Conservation (phyloP, 2,113 vertebrate genomes). For the Aptenodytes patagonicus region DNA sequence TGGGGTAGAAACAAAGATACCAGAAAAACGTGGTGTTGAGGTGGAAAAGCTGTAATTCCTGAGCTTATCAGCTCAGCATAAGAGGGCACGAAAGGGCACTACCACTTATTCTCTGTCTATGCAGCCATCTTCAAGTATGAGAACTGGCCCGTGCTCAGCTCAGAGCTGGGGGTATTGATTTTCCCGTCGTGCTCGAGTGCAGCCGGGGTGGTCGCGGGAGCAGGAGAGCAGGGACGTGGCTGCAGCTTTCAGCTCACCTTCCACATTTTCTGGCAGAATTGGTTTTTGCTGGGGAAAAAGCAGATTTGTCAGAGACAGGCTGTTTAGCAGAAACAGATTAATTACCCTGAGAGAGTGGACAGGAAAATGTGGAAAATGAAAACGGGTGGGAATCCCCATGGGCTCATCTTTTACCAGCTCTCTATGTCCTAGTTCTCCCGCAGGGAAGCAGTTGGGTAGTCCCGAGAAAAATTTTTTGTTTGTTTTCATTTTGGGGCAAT, state of each 20-base stretch:
- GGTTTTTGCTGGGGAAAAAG: background rate
- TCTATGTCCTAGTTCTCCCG: background rate
- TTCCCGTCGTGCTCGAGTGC: fast-evolving
- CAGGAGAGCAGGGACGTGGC: fast-evolving
- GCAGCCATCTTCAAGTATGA: background rate
- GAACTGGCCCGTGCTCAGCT: background rate
- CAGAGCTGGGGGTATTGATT: fast-evolving
- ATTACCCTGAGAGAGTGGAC: background rate
- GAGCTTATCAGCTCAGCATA: background rate
- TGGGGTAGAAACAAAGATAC: background rate
- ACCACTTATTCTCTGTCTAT: fast-evolving
- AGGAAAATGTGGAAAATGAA: background rate
- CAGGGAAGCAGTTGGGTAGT: background rate
- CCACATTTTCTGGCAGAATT: background rate
- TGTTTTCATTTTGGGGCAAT: background rate
- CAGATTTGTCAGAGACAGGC: background rate
- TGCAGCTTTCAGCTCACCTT: background rate
- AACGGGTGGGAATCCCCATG: background rate
- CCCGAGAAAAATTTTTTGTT: background rate
- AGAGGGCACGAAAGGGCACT: background rate
- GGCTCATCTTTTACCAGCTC: background rate
- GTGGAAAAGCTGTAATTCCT: background rate
- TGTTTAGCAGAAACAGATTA: background rate
- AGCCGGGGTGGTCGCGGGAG: fast-evolving
- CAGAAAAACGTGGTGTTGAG: background rate